Evolutionary conservation across 2,888 invertebrate species (phyloP).

Genomic region (Sclerodermus sp.): DNA sequence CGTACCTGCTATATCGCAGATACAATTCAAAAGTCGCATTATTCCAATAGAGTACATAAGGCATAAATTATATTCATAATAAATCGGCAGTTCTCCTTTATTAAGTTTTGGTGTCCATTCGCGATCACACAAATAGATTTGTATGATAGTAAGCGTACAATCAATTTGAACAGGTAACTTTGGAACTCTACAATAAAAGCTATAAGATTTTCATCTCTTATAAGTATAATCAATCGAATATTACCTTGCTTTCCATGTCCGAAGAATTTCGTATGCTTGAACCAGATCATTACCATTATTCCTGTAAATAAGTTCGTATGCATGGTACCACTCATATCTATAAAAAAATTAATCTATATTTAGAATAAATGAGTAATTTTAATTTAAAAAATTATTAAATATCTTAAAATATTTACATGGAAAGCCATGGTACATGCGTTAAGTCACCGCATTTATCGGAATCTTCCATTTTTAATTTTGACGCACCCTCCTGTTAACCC

Average conservation of each 20-base stretch:
- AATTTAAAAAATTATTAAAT: neutral
- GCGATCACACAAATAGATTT: constrained; percentile 47
- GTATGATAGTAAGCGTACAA: constrained; percentile 47
- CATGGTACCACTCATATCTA: constrained; percentile 49
- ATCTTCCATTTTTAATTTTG: constrained; percentile 39
- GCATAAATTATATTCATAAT: constrained; percentile 59
- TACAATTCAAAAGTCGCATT: constrained; percentile 69
- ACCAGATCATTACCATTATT: constrained; percentile 39
- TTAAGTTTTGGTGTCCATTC: constrained; percentile 47
- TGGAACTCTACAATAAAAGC: constrained; percentile 33
- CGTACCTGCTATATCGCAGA: constrained; percentile 62
- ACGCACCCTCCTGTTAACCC: too few relatives aligned
- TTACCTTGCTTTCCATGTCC: constrained; percentile 53
- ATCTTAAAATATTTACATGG: constrained; percentile 35
- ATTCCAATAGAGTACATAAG: constrained; percentile 67
- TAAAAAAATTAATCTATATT: constrained; percentile 2
- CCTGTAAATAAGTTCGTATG: constrained; percentile 48
- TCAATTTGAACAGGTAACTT: constrained; percentile 50
- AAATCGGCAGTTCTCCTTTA: constrained; percentile 36
- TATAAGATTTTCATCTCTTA: neutral
- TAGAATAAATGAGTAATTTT: too few relatives aligned
- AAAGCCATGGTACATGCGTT: constrained; percentile 46
- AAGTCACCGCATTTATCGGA: constrained; percentile 29
- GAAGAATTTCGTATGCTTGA: constrained; percentile 42
- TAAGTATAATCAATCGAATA: neutral